Percentiles rank a stretch among this genome's conserved stretches.
phyloP scores from a whole-genome alignment of 1,140 invertebrate species.

The Megalopta genalis region DNA sequence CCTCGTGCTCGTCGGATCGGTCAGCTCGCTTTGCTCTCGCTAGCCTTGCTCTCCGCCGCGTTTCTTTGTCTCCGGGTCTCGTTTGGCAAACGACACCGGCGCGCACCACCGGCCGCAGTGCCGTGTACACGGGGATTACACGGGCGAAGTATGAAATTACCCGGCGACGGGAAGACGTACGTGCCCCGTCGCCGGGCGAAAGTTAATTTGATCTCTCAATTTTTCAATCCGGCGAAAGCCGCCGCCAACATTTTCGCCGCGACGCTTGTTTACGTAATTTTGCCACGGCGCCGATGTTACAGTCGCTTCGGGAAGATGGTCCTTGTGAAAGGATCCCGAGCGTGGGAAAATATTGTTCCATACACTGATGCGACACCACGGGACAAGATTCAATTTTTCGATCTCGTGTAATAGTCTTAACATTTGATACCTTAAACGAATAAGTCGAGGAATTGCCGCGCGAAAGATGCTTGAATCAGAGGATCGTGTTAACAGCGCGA shows the following conservation, averaged over 20 bases:
- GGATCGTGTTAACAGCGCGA: no score
- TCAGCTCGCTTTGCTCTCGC: no score
- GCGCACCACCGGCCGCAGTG: neutral
- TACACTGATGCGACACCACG: no score
- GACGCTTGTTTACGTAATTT: conserved; percentile 1
- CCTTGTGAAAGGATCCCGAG: neutral
- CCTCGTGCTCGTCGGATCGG: no score
- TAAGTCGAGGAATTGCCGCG: no score
- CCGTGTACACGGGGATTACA: neutral
- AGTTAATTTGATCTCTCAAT: conserved; percentile 37
- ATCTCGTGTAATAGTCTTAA: no score
- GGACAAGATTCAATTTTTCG: no score
- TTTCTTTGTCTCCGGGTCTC: neutral
- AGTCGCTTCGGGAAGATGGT: neutral
- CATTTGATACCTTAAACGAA: no score
- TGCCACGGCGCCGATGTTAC: neutral
- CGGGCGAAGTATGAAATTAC: conserved; percentile 22
- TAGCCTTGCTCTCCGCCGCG: no score
- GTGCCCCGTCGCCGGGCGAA: neutral
- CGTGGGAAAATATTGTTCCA: neutral
- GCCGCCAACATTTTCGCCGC: neutral
- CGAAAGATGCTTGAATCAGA: no score
- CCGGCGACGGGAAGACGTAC: neutral
- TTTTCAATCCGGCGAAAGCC: neutral
- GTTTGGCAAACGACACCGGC: neutral